A percentile compares a stretch with the other conserved stretches of the same genome.
These are phyloP conservation scores for Drosophila sordidapex DNA, from an alignment of 2,888 invertebrate species.

Conservation along the genomic window DNA sequence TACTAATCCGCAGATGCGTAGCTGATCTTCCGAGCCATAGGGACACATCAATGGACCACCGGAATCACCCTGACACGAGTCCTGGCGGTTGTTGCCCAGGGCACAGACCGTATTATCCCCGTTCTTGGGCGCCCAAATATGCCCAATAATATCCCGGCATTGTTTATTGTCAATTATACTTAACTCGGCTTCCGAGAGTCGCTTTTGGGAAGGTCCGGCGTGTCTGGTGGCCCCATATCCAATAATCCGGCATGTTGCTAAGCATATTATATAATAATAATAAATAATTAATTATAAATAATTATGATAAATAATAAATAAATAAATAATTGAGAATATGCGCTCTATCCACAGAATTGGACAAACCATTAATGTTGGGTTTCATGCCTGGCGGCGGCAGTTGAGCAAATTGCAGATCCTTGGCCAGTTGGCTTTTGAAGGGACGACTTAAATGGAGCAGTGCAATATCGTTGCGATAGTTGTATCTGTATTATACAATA, in stretches of 20 bases:
- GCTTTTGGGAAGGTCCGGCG: conserved; percentile 78
- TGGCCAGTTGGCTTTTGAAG: conserved; percentile 32
- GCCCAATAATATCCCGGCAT: conserved; percentile 79
- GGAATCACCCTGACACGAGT: conserved; percentile 84
- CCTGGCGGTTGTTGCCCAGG: conserved; percentile 77
- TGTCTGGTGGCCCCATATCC: conserved; percentile 83
- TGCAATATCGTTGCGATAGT: conserved; percentile 83
- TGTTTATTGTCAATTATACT: conserved; percentile 72
- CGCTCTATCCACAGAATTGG: not conserved
- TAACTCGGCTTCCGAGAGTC: conserved; percentile 77
- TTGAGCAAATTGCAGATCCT: conserved; percentile 57
- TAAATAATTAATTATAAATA: not conserved
- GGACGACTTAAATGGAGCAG: conserved; percentile 66
- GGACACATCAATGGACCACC: conserved; percentile 83
- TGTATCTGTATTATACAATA: conserved; percentile 57
- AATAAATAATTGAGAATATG: not conserved
- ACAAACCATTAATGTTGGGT: conserved; percentile 70
- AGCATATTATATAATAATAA: not conserved
- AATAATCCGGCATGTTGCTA: conserved; percentile 80
- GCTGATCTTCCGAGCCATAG: conserved; percentile 59
- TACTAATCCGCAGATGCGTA: conserved; percentile 83
- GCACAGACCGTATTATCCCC: conserved; percentile 83
- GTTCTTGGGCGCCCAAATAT: conserved; percentile 82
- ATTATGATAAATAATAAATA: not conserved
- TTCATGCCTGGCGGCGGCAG: conserved; percentile 73